phyloP scores from a whole-genome alignment of 1,140 invertebrate species.

The Zaprionus ornatus region DNA sequence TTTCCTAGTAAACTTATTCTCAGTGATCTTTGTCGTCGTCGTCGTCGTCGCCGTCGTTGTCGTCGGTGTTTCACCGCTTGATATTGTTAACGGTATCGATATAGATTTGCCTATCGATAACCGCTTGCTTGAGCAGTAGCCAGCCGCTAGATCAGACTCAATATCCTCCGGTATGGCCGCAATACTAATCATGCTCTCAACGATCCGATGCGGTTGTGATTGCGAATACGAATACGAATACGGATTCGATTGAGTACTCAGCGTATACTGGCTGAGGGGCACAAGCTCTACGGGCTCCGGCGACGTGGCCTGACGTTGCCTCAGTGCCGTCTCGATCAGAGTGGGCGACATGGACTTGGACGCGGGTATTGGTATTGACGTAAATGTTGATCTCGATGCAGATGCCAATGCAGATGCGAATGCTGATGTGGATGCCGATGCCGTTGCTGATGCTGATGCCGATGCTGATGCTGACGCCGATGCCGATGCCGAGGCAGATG shows the following conservation, averaged over 20 bases:
- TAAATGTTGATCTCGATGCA: slow-evolving; percentile 38
- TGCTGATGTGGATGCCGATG: slow-evolving; percentile 17
- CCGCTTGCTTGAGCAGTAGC: background rate
- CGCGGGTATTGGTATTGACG: slow-evolving; percentile 48
- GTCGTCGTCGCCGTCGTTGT: slow-evolving; percentile 42
- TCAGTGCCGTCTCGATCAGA: slow-evolving; percentile 54
- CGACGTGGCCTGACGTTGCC: slow-evolving; percentile 56
- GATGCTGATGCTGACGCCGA: slow-evolving; percentile 6
- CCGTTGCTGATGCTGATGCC: slow-evolving; percentile 21
- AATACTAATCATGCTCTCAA: slow-evolving; percentile 38
- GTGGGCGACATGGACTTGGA: slow-evolving; percentile 47
- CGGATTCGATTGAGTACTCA: background rate
- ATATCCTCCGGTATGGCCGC: slow-evolving; percentile 63
- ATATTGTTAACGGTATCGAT: slow-evolving; percentile 20
- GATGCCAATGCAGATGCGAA: slow-evolving; percentile 6
- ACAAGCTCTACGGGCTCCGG: slow-evolving; percentile 23
- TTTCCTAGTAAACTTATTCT: slow-evolving; percentile 83
- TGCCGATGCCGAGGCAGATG: slow-evolving; percentile 21
- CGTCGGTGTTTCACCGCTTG: slow-evolving; percentile 29
- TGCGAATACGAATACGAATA: slow-evolving; percentile 9
- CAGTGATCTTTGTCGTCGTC: slow-evolving; percentile 57
- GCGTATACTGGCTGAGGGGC: slow-evolving; percentile 4
- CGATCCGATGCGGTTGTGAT: slow-evolving; percentile 23
- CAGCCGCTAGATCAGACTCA: slow-evolving; percentile 49
- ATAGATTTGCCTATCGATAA: slow-evolving; percentile 5